Conservation (phyloP, 1,140 invertebrate genomes). For the Brachionus plicatilis region DNA sequence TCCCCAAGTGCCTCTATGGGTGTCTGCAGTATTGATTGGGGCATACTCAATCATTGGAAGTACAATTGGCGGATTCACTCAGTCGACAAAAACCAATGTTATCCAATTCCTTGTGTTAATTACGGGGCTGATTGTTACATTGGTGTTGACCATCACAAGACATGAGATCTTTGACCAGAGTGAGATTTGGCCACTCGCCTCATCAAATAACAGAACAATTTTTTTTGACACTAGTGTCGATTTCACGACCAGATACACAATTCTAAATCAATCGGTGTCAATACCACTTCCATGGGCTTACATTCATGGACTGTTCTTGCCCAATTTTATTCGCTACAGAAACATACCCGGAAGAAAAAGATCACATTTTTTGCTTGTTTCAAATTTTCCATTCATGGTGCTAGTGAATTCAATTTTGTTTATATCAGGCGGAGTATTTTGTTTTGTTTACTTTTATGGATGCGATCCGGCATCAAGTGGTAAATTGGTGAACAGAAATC, state of each 20-base stretch:
- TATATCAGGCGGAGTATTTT: neutral
- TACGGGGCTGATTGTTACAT: neutral
- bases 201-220: neutral
- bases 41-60: neutral
- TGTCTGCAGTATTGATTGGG: neutral
- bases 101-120: neutral
- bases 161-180: neutral
- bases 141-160: neutral
- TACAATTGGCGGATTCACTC: neutral
- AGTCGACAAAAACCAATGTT: constrained; percentile 24
- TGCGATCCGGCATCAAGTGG: neutral
- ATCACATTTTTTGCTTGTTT: neutral
- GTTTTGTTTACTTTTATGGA: constrained; percentile 26
- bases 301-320: neutral
- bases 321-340: constrained; percentile 16
- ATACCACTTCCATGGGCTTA: neutral
- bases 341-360: neutral
- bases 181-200: neutral
- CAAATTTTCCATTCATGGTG: neutral
- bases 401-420: neutral
- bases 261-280: neutral
- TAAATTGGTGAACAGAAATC: neutral
- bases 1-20: neutral
- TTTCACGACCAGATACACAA: constrained; percentile 17
- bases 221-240: constrained; percentile 21